These are phyloP conservation scores for Urocitellus parryii DNA, from an alignment of 2,113 vertebrate genomes.

Conservation along the genomic window DNA sequence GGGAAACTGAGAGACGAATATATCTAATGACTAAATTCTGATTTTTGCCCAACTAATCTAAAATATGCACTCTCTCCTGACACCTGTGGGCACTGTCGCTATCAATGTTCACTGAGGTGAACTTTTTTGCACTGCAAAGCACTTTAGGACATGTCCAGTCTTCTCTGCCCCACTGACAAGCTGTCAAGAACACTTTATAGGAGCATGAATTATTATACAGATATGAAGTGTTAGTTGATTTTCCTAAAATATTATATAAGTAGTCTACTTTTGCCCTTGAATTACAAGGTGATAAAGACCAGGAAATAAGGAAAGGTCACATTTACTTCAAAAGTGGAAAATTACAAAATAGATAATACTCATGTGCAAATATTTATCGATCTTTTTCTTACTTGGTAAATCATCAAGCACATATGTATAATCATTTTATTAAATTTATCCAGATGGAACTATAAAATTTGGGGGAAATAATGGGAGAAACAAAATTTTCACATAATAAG, in stretches of 20 bases:
- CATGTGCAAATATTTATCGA: neutral
- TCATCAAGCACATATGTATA: neutral
- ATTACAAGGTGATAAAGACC: neutral
- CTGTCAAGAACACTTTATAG: conserved; percentile 4
- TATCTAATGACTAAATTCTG: neutral
- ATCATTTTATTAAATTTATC: neutral
- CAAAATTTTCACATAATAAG: neutral
- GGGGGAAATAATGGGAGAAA: neutral
- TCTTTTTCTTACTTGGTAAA: conserved; percentile 34
- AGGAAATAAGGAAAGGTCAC: neutral
- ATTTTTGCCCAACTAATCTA: neutral
- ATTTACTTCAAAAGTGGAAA: neutral
- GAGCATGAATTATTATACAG: neutral
- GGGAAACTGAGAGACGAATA: neutral
- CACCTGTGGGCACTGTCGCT: neutral
- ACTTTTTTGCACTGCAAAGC: conserved; percentile 18
- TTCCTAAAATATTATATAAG: neutral
- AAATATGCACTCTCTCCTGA: neutral
- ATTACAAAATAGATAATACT: neutral
- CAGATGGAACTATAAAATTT: neutral
- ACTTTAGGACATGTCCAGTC: neutral
- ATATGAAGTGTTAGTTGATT: neutral
- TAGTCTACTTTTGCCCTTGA: neutral
- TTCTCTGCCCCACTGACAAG: conserved; percentile 12
- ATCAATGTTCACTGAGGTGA: neutral